Evolutionary conservation across 2,888 invertebrate genomes (phyloP), one percentile per base, ranked within the genome.

Genomic region (Tetragnatha montana): DNA sequence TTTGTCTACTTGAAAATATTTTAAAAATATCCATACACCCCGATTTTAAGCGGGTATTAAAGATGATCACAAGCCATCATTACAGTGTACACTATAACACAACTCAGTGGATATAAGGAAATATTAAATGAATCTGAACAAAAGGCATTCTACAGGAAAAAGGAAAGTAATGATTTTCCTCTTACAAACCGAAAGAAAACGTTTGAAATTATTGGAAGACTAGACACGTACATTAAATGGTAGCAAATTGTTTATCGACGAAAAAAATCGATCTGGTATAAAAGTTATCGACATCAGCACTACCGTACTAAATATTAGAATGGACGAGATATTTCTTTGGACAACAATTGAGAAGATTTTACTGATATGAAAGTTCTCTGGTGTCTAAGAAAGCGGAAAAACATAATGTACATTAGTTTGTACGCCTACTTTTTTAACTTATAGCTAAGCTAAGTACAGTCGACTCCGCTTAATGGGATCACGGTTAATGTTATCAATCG

Each of bases 201-300:
- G 60, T 14, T 22, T 51, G 60, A 60, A 76, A 78, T 60, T 78
- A 78, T 78, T 78, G 60, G 51, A 78, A 60, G 12, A 22, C 22
- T 51, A 14, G 60, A 19, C 22, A 8, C 60, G 51, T 78, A 78
- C 22, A 51, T 78, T 78, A 22, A 22, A 60, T 78, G 22, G 19
- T 78, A 17, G 60, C 51, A 78, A 78, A 78, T 60, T 78, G 60
- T 60, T 78, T 78, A 78, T 78, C 60, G 78, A 78, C 60, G 14
- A 22, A 51, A 60, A 22, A 60, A 60, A 78, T 78, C 78, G 14
- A 22, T 78, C 21, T 14, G 14, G 17, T 21, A 8, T 60, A 51
- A 22, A 22, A 60, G 10, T 51, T 78, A 78, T 78, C 21, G 78
- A 78, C 51, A 51, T 78, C 14, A 19, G 22, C 14, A 22, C 19